Percentiles rank a stretch among this genome's conserved stretches.
Conservation (phyloP, 1,140 invertebrate genomes). For the Plutomurus gul region DNA sequence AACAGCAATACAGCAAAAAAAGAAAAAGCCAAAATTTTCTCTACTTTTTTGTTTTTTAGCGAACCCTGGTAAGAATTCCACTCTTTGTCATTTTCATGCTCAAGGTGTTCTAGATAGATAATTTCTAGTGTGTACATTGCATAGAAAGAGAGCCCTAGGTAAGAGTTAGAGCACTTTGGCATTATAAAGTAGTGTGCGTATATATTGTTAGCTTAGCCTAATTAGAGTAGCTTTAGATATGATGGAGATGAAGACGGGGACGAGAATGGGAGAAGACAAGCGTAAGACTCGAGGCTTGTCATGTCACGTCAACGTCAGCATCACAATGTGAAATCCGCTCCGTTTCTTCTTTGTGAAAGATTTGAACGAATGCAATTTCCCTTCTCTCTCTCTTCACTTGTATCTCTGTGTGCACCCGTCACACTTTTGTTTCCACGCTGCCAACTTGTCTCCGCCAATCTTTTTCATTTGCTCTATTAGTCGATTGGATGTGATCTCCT, state of each 20-base stretch:
- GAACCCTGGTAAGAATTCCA: too few species aligned
- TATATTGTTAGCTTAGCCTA: neutral
- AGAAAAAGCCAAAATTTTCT: too few species aligned
- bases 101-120: too few species aligned
- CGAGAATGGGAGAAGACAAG: neutral
- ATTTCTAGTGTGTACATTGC: too few species aligned
- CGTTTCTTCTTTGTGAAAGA: neutral
- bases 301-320: neutral
- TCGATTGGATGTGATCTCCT: too few species aligned
- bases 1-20: too few species aligned
- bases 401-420: neutral
- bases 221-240: neutral
- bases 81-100: too few species aligned
- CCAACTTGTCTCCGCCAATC: neutral
- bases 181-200: too few species aligned
- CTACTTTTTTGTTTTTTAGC: too few species aligned
- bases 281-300: conserved; percentile 9
- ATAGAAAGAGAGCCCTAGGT: too few species aligned
- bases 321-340: neutral
- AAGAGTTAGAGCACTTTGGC: too few species aligned
- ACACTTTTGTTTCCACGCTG: conserved; percentile 2
- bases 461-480: conserved; percentile 9
- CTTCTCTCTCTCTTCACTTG: neutral
- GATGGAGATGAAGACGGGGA: neutral
- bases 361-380: neutral